Base-by-base conservation (phyloP, 1,140 invertebrate genomes). In the Gryon sp. region DNA sequence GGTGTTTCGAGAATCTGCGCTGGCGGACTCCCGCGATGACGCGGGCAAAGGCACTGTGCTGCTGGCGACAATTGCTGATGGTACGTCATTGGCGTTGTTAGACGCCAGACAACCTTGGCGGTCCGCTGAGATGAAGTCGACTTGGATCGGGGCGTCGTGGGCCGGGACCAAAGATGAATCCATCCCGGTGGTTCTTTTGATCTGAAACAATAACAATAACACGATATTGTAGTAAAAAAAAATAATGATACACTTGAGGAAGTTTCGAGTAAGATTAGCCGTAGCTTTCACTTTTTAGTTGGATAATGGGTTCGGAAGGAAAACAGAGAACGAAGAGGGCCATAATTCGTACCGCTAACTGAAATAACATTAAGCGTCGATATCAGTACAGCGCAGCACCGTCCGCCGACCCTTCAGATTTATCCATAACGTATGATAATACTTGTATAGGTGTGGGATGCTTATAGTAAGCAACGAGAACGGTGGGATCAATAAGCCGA, bases 401-500 rank as follows among this genome's bases (percentile, higher is more conserved):
- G n/a, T n/a, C n/a, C n/a, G n/a, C n/a, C n/a, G n/a, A n/a, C n/a
- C n/a, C n/a, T n/a, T n/a, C n/a, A n/a, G n/a, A 7, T 30, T 43
- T 40, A 52, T 22, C 36, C 9, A 41, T 20, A 9, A 28, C 18
- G 12, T 57, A 57, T 30, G 11, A 40, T 69, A 50, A 69, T 57
- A n/a, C n/a, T n/a, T n/a, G n/a, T 48, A 30, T 65, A 36, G 69
- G 52, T 65, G 59, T 45, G 52, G 55, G 38, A 30, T 74, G 38
- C 28, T n/a, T 43, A 50, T 65, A 59, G 57, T 41, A 75, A 69
- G 32, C 72, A 62, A 76, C 62, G 68, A 79, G 77, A 78, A 83
- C 59, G 75, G 68, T 69, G 83, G 81, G 84, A 88, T 87, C 86
- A 84, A 88, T 88, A 88, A 88, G 84, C 80, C 83, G 80, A 68